phyloP scores from a whole-genome alignment of 2,113 vertebrate species.

The Hymenochirus boettgeri region DNA sequence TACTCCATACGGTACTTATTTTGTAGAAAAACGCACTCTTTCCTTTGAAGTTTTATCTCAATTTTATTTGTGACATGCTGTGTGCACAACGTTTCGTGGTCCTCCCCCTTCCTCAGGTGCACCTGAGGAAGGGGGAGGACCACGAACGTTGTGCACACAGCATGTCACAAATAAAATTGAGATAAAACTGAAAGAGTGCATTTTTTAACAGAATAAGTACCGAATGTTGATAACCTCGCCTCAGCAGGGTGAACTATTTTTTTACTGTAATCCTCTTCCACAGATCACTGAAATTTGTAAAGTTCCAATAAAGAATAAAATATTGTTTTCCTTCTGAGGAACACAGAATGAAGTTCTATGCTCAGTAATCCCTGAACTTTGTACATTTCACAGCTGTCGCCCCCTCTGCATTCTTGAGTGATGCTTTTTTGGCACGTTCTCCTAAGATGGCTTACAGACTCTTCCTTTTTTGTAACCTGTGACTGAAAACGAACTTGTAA shows the following conservation, averaged over 20 bases:
- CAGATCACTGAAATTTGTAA: constrained; percentile 19
- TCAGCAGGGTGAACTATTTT: not conserved
- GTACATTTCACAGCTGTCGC: constrained; percentile 32
- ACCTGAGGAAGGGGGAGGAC: not conserved
- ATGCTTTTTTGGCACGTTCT: constrained; percentile 9
- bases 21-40: too few species aligned
- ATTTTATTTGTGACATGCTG: too few species aligned
- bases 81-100: too few species aligned
- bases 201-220: too few species aligned
- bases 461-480: constrained; percentile 19
- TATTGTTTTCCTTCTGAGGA: constrained; percentile 5
- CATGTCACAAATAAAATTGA: too few species aligned
- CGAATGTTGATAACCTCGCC: too few species aligned
- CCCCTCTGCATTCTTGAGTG: not conserved
- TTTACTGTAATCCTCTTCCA: not conserved
- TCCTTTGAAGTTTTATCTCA: too few species aligned
- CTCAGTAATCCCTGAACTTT: constrained; percentile 4
- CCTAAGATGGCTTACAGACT: constrained; percentile 20
- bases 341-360: not conserved
- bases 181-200: too few species aligned
- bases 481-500: constrained; percentile 25
- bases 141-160: too few species aligned
- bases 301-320: constrained; percentile 15
- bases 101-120: too few species aligned
- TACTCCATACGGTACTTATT: too few species aligned